Percentiles rank a stretch among this genome's conserved stretches.
These are phyloP conservation scores for Fragum whitleyi DNA, from an alignment of 2,888 invertebrate genomes.

Conservation along the genomic window DNA sequence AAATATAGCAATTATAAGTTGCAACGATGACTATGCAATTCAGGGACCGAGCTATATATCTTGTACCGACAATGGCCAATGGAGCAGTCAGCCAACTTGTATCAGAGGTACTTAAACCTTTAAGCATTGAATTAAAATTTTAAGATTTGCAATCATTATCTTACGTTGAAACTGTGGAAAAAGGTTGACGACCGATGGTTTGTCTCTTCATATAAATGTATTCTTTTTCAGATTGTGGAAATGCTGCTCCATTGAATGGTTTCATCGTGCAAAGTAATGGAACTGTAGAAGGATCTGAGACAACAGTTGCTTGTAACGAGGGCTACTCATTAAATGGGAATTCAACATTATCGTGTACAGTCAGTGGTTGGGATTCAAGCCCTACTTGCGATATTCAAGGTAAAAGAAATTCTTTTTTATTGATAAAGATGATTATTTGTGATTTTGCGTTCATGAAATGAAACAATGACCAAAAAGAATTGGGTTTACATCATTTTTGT, in stretches of 20 bases:
- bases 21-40: conserved; percentile 15
- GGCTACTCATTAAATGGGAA: neutral
- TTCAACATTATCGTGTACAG: neutral
- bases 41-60: neutral
- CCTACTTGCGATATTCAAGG: conserved; percentile 9
- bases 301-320: neutral
- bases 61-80: neutral
- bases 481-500: neutral
- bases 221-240: conserved; percentile 2
- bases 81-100: conserved; percentile 17
- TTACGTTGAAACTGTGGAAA: too few relatives aligned
- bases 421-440: too few relatives aligned
- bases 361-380: neutral
- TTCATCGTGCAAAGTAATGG: neutral
- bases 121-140: too few relatives aligned
- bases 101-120: conserved; percentile 9
- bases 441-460: too few relatives aligned
- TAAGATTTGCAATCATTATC: too few relatives aligned
- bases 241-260: neutral
- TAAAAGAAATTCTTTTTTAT: neutral
- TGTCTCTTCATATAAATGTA: neutral
- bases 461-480: too few relatives aligned
- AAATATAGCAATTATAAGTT: conserved; percentile 25
- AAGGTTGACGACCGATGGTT: neutral
- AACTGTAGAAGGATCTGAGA: neutral